Percentiles rank a stretch among this genome's conserved stretches.
Evolutionary conservation across 2,113 vertebrate species (phyloP).

Genomic region (Semicossyphus pulcher): DNA sequence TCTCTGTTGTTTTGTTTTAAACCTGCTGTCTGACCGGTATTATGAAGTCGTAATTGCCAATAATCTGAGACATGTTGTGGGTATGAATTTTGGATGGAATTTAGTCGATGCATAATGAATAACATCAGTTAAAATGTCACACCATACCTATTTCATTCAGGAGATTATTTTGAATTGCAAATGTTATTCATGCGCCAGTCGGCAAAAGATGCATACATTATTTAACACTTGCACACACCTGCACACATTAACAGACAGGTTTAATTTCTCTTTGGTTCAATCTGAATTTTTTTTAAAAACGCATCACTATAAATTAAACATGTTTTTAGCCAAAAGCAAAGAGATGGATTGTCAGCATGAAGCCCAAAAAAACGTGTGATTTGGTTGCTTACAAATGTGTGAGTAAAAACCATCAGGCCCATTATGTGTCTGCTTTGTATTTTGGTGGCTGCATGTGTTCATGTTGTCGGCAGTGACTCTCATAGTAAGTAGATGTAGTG

Average conservation of each 20-base stretch:
- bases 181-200: conserved; percentile 30
- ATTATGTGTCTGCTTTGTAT: not conserved
- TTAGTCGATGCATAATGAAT: conserved; percentile 39
- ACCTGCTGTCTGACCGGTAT: not conserved
- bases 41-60: conserved; percentile 17
- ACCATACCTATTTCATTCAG: conserved; percentile 14
- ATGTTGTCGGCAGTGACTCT: conserved; percentile 6
- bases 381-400: conserved; percentile 6
- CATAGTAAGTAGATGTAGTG: conserved; percentile 8
- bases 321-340: not conserved
- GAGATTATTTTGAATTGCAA: conserved; percentile 56
- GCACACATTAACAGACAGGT: conserved; percentile 7
- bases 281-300: not conserved
- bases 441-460: not conserved
- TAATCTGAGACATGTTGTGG: conserved; percentile 9
- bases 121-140: conserved; percentile 43
- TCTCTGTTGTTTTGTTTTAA: conserved; percentile 2
- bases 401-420: not conserved
- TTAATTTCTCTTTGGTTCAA: conserved; percentile 25
- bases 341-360: not conserved
- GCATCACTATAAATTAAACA: not conserved
- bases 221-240: conserved; percentile 20
- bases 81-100: conserved; percentile 20
- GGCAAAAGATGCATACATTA: conserved; percentile 43
- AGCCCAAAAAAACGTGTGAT: not conserved